Evolutionary conservation across 2,888 invertebrate species (phyloP).

Genomic region (Tenthredo amoena): DNA sequence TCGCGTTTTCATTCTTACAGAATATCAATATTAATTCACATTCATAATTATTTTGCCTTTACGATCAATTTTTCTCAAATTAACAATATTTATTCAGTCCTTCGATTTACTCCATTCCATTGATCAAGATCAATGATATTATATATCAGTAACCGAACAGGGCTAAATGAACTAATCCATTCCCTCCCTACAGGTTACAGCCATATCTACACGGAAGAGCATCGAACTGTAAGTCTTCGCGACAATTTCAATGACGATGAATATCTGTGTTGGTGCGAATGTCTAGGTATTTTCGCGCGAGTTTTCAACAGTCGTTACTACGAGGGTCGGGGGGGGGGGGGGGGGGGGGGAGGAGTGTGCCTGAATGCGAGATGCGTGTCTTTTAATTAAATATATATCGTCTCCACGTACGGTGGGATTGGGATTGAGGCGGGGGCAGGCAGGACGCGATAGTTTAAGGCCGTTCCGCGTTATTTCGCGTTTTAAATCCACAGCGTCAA

Average conservation of each 20-base stretch:
- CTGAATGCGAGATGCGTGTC: neutral
- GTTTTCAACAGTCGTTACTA: neutral
- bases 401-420: neutral
- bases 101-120: neutral
- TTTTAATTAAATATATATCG: neutral
- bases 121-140: neutral
- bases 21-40: neutral
- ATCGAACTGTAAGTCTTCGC: neutral
- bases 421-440: neutral
- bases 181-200: neutral
- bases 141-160: neutral
- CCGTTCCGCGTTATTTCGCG: neutral
- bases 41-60: neutral
- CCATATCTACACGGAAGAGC: neutral
- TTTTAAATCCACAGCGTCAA: neutral
- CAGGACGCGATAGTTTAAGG: neutral
- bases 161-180: neutral
- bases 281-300: neutral
- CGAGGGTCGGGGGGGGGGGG: no score
- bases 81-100: neutral
- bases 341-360: neutral
- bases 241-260: neutral
- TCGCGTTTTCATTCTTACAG: neutral
- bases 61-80: neutral
- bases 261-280: no score